Base-by-base conservation (phyloP, 2,888 invertebrate genomes). In the Priapulus caudatus region DNA sequence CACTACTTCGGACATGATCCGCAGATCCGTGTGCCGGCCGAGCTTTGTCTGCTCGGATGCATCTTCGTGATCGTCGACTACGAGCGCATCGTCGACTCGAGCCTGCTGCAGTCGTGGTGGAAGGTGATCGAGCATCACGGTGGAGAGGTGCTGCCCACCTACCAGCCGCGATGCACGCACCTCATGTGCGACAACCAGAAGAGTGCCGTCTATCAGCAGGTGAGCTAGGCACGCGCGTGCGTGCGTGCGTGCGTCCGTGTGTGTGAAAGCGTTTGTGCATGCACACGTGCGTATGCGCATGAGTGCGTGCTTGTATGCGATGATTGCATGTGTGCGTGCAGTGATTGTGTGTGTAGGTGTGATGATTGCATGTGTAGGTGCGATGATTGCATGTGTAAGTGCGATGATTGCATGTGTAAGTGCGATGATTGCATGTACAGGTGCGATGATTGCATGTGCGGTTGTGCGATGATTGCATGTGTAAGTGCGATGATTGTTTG, bases 131-230 rank as follows among this genome's bases (percentile, higher is more conserved):
- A 79, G 53, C 79, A 83, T 55, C 81, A 84, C 68, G 90, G 90
- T 4, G 93, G 92, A 2, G 88, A 91, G 66, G 81, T 93, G 33
- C 91, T 91, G 68, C 74, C 80, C 1, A 79, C 81, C 48, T 92
- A 92, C 73, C 83, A 86, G 65, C 80, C 81, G 10, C 78, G 87
- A 24, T 86, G 91, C 46, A 93, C 95, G 1, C 95, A 95, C 71
- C 83, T 95, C 24, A 75, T 97, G 23, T 89, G 91, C 66, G 84
- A 88, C 63, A 87, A 88, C 16, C 91, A 91, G 73, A 80, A 84
- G 20, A 88, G 89, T 67, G 87, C 90, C 19, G 83, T 86, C 48
- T 91, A 90, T 10, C 86, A 88, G 79, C 87, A 91, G 69, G 80
- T 79, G 57, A 57, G 60, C n/a, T 56, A 4, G 3, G n/a, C 10